phyloP scores from a whole-genome alignment of 2,888 invertebrate species.

The Acleris laterana region DNA sequence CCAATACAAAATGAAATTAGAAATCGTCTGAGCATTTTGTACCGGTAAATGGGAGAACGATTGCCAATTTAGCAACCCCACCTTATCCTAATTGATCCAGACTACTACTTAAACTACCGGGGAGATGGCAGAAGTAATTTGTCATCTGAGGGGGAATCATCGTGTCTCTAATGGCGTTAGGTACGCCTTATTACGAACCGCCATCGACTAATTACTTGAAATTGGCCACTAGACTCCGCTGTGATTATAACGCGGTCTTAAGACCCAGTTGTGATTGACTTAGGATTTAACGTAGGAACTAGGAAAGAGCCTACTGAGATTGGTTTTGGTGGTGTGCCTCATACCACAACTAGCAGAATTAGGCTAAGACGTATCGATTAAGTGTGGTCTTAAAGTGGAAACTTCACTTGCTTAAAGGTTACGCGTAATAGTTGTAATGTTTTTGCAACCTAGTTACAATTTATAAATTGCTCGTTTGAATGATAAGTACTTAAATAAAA shows the following conservation, averaged over 20 bases:
- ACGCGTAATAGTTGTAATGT: no score
- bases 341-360: no score
- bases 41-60: slow-evolving; percentile 78
- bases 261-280: slow-evolving; percentile 14
- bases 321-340: no score
- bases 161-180: slow-evolving; percentile 78
- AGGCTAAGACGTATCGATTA: no score
- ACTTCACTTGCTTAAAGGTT: no score
- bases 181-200: slow-evolving; percentile 77
- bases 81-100: slow-evolving; percentile 79
- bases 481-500: no score
- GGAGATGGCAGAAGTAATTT: slow-evolving; percentile 78
- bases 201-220: slow-evolving; percentile 81
- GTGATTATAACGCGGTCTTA: slow-evolving; percentile 65
- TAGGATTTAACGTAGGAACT: not conserved
- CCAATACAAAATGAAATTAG: slow-evolving; percentile 61
- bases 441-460: no score
- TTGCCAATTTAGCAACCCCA: slow-evolving; percentile 82
- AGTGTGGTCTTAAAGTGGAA: no score
- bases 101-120: slow-evolving; percentile 78
- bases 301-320: no score
- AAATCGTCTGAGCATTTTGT: slow-evolving; percentile 65
- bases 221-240: slow-evolving; percentile 79
- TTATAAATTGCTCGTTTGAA: no score
- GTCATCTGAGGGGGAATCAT: slow-evolving; percentile 71